Conservation (phyloP, 2,113 vertebrate genomes). For the Lophochroa leadbeateri region DNA sequence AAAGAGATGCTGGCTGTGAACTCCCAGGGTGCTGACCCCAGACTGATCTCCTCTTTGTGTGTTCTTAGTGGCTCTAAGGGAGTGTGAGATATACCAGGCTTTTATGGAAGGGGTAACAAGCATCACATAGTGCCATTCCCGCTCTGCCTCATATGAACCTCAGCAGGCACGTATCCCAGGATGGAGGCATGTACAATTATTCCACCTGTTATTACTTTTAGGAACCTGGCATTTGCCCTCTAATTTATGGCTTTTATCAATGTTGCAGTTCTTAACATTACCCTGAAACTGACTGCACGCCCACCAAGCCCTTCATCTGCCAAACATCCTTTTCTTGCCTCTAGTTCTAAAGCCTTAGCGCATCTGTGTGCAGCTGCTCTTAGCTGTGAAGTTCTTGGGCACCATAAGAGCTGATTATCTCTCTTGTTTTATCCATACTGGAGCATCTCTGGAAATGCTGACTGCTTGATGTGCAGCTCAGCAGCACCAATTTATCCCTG, state of each 20-base stretch:
- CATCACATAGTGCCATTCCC: background rate
- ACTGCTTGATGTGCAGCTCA: background rate
- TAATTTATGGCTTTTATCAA: background rate
- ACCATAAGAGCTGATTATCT: background rate
- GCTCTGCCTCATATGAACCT: accelerated
- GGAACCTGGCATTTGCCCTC: background rate
- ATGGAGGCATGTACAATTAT: background rate
- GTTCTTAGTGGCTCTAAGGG: background rate
- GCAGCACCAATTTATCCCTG: background rate
- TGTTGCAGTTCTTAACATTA: background rate
- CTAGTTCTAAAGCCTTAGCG: background rate
- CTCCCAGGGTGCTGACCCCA: background rate
- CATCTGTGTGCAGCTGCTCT: background rate
- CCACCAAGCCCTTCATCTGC: background rate
- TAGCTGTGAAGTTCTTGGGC: background rate
- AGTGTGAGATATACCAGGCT: background rate
- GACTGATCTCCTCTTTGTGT: background rate
- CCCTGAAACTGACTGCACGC: background rate
- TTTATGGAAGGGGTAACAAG: background rate
- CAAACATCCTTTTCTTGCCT: background rate
- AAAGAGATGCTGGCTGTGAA: background rate
- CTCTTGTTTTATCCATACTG: background rate
- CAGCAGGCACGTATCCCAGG: background rate
- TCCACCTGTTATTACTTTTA: background rate
- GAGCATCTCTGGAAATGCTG: background rate